Evolutionary conservation across 1,140 invertebrate species (phyloP).

Genomic region (Drosophila obscura): DNA sequence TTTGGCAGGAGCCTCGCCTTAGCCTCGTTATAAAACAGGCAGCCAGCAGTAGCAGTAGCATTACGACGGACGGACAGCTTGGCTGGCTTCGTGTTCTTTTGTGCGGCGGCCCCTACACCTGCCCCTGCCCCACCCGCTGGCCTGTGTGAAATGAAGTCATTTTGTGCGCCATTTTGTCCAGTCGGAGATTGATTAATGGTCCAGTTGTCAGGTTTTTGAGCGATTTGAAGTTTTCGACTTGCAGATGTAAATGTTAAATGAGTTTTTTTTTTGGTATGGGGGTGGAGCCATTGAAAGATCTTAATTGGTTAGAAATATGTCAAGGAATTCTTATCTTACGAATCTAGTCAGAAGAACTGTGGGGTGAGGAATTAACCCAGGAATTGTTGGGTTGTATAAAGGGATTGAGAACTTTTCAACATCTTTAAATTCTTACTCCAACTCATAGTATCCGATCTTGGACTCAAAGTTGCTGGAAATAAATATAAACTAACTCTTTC

Average conservation of each 20-base stretch:
- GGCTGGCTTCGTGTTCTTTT: conserved; percentile 32
- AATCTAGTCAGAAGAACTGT: too few species aligned
- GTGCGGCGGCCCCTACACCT: conserved; percentile 9
- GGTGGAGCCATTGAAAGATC: too few species aligned
- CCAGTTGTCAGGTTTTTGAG: conserved; percentile 34
- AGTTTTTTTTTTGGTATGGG: conserved; percentile 25
- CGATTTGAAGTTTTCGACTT: conserved; percentile 15
- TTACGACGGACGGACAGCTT: conserved; percentile 10
- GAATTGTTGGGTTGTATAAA: too few species aligned
- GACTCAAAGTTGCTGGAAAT: too few species aligned
- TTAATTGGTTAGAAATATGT: too few species aligned
- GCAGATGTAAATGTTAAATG: conserved; percentile 52
- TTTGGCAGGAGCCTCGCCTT: conserved; percentile 71
- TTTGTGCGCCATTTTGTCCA: conserved; percentile 70
- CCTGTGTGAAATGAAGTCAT: conserved; percentile 63
- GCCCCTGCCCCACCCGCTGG: too few species aligned
- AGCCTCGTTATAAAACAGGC: conserved; percentile 33
- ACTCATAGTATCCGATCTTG: too few species aligned
- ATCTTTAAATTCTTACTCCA: too few species aligned
- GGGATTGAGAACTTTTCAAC: too few species aligned
- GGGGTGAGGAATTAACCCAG: too few species aligned
- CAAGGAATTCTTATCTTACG: too few species aligned
- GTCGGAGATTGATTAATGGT: conserved; percentile 72
- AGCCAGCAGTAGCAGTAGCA: conserved; percentile 9
- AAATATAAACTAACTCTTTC: too few species aligned